Base-by-base conservation (phyloP, 2,113 vertebrate species). In the Hippocampus guttulatus region DNA sequence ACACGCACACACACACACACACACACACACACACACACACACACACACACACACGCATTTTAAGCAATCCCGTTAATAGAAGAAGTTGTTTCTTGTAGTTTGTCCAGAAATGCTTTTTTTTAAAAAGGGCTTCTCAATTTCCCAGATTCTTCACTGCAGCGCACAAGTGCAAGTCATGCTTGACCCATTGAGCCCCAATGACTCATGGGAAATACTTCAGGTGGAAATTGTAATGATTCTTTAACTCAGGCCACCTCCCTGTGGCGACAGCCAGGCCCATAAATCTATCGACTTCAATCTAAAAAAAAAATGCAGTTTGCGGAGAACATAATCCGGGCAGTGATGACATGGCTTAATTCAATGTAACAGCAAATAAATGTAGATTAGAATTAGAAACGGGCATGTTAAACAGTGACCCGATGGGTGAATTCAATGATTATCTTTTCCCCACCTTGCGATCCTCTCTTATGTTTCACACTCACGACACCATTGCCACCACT, bases 221-320 rank as follows among this genome's bases (percentile, higher is more conserved):
- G 57, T 74, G 25, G 40, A 74, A 71, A 67, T 21, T 4, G 40
- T 41, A 65, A 65, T 45, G 64, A 47, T 64, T 38, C 61, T 63
- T n/a, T 43, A 64, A 64, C 64, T 45, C 23, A 65, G 41, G 47
- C 41, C 21, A 65, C 41, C 41, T 65, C 41, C 41, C 41, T 27
- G n/a, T 65, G 64, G 64, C 23, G 6, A 47, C 41, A 16, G 41
- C 41, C 16, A 27, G 27, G 5, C 47, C 64, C 15, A 47, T 65
- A 47, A 65, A 47, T 65, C 43, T 27, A 65, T 47, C 7, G 43
- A 45, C n/a, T 65, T 67, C 47, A 52, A 52, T 67, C 27, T n/a
- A 6, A 6, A 38, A 38, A 38, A 38, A 38, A 67, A 52, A 51
- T 65, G 12, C 41, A 67, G 16, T 38, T 67, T 52, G 27, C 18